These are phyloP conservation scores for Morpho helenor DNA, from an alignment of 2,888 invertebrate genomes.

Conservation along the genomic window DNA sequence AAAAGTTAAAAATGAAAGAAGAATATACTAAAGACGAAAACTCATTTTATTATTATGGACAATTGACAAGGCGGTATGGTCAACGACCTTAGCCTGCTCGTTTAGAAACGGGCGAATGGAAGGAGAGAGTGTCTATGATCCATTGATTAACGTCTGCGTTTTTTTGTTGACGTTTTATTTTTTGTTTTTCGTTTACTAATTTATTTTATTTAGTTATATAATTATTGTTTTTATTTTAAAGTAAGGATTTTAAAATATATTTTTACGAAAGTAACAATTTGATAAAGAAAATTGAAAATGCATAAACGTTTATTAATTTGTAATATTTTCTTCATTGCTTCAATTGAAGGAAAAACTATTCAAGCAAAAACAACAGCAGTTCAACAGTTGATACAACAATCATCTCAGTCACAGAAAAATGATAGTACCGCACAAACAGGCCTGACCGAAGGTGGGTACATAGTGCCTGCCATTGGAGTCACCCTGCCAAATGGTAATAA, in stretches of 20 bases:
- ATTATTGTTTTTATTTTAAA: background rate
- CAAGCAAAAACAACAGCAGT: constrained; percentile 25
- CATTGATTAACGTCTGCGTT: too few relatives aligned
- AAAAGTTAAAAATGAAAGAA: too few relatives aligned
- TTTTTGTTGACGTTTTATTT: constrained; percentile 2
- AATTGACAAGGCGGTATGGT: too few relatives aligned
- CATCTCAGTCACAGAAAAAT: constrained; percentile 23
- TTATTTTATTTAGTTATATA: constrained; percentile 1
- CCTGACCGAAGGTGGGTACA: constrained; percentile 51
- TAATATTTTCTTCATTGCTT: constrained; percentile 37
- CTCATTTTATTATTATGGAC: too few relatives aligned
- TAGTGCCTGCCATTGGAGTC: constrained; percentile 37
- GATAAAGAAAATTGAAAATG: constrained; percentile 32
- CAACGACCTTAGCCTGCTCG: too few relatives aligned
- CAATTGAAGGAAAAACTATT: constrained; percentile 31
- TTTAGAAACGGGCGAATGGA: too few relatives aligned
- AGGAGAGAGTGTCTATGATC: too few relatives aligned
- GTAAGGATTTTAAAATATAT: constrained; percentile 21
- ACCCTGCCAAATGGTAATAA: constrained; percentile 42
- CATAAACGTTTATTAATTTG: constrained; percentile 33
- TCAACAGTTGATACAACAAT: constrained; percentile 16
- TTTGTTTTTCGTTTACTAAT: background rate
- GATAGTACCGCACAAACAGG: constrained; percentile 37
- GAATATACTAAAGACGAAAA: too few relatives aligned
- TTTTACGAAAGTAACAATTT: background rate